Conservation (phyloP, 2,888 invertebrate genomes). For the Athripsodes cinereus region DNA sequence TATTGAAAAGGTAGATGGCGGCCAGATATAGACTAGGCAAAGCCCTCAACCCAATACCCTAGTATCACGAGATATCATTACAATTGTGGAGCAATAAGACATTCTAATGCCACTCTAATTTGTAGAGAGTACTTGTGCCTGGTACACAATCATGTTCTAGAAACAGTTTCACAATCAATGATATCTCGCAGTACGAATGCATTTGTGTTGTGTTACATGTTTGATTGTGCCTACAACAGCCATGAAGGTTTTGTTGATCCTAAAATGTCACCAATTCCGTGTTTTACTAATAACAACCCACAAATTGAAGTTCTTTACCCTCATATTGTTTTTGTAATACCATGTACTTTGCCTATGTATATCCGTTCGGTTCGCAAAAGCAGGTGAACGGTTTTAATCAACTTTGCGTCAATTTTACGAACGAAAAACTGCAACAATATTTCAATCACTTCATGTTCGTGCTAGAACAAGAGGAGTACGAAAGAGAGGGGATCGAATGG, state of each 20-base stretch:
- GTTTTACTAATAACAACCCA: not conserved
- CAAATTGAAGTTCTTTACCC: conserved; percentile 4
- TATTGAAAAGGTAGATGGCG: conserved; percentile 66
- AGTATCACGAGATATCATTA: not conserved
- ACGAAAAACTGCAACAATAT: conserved; percentile 92
- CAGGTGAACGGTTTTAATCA: conserved; percentile 94
- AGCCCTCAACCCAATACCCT: conserved; percentile 13
- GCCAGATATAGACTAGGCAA: conserved; percentile 39
- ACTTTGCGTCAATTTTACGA: conserved; percentile 94
- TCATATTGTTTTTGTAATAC: conserved; percentile 8
- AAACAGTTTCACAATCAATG: not conserved
- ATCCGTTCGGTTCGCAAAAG: conserved; percentile 18
- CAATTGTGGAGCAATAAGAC: not conserved
- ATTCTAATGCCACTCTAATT: not conserved
- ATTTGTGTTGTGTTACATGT: not conserved
- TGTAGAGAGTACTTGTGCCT: no score
- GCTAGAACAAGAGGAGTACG: conserved; percentile 93
- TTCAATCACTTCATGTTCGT: conserved; percentile 97
- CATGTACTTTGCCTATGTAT: conserved; percentile 33
- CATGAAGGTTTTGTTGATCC: not conserved
- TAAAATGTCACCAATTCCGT: not conserved
- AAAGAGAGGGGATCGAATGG: conserved; percentile 86
- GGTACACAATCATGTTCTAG: no score
- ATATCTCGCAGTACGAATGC: not conserved
- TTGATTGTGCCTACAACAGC: not conserved